phyloP scores from a whole-genome alignment of 2,113 vertebrate genomes.

The Thymallus thymallus region DNA sequence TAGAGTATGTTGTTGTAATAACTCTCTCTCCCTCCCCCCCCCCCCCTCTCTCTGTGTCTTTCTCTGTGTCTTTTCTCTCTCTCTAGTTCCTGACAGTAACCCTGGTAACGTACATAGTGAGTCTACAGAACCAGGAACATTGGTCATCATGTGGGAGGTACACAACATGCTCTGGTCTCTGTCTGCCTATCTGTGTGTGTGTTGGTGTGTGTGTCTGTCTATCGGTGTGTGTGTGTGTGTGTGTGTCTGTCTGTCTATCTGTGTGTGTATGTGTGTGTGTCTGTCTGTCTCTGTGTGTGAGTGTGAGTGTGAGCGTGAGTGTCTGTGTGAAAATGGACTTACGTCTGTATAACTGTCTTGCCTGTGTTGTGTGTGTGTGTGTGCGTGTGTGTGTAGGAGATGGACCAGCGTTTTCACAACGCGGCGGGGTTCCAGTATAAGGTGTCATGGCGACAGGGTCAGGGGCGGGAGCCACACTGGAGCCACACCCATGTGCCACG shows the following conservation, averaged over 20 bases:
- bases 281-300: neutral
- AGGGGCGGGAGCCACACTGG: constrained; percentile 56
- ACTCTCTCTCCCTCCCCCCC: too few species aligned
- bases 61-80: neutral
- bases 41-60: neutral
- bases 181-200: neutral
- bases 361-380: too few species aligned
- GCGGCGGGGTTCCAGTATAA: constrained; percentile 77
- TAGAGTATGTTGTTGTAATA: too few species aligned
- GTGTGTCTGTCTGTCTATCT: constrained; percentile 65
- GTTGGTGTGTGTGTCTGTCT: neutral
- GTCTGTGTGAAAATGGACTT: neutral
- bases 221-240: too few species aligned
- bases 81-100: constrained; percentile 73
- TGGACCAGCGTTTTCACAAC: constrained; percentile 70
- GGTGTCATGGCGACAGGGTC: constrained; percentile 76
- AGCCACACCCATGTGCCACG: constrained; percentile 37
- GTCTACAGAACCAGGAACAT: constrained; percentile 72
- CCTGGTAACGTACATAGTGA: constrained; percentile 77
- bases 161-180: constrained; percentile 23
- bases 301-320: neutral
- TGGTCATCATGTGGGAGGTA: constrained; percentile 84
- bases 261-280: neutral
- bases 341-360: neutral
- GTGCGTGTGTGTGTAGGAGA: constrained; percentile 65